Evolutionary conservation across 1,140 invertebrate species (phyloP).

Genomic region (Pseudomyrmex dendroicus): DNA sequence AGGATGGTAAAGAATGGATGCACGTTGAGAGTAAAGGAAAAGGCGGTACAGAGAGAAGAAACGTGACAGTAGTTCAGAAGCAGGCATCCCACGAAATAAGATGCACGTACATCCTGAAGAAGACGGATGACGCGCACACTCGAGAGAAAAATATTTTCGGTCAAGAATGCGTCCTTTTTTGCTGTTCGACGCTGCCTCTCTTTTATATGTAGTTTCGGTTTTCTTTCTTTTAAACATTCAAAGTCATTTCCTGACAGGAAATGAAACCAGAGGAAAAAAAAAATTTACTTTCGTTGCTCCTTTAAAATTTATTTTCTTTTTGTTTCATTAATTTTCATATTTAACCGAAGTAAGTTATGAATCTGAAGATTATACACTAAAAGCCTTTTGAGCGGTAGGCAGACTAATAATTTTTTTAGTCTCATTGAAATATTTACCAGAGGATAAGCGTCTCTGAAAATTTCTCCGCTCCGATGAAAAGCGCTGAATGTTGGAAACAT

Average conservation of each 20-base stretch:
- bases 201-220: not conserved
- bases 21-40: constrained; percentile 41
- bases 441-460: not conserved
- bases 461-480: constrained; percentile 23
- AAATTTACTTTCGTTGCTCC: not conserved
- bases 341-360: not conserved
- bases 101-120: constrained; percentile 39
- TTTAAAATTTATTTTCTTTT: not conserved
- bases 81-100: constrained; percentile 56
- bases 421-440: not conserved
- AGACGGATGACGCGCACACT: constrained; percentile 30
- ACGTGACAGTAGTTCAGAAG: constrained; percentile 31
- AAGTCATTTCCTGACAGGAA: not conserved
- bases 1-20: constrained; percentile 51
- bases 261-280: not conserved
- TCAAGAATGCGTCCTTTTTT: constrained; percentile 18
- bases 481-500: constrained; percentile 27
- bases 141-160: constrained; percentile 52
- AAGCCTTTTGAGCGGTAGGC: no score
- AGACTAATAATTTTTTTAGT: not conserved
- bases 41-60: not conserved
- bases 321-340: not conserved
- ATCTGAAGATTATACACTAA: not conserved
- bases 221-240: not conserved
- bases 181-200: not conserved